phyloP scores from a whole-genome alignment of 2,797 vertebrate species.

The Bothrops alternatus region DNA sequence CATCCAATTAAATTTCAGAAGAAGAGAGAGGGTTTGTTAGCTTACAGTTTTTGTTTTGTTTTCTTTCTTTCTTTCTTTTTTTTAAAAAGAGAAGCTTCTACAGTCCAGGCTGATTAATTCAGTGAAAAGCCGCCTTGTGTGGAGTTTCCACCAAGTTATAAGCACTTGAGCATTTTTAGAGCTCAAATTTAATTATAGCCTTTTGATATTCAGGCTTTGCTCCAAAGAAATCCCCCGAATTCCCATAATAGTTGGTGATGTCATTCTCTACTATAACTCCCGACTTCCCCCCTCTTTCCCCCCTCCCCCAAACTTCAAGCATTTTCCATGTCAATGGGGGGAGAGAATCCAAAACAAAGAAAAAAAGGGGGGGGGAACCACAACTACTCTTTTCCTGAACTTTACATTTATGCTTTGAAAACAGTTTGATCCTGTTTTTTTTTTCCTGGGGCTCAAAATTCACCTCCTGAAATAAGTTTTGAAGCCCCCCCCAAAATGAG shows the following conservation, averaged over 20 bases:
- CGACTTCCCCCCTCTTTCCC: slow-evolving; percentile 40
- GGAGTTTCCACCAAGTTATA: slow-evolving; percentile 79
- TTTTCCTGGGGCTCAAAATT: slow-evolving; percentile 30
- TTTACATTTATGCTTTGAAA: slow-evolving; percentile 64
- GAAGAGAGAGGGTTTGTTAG: slow-evolving; percentile 62
- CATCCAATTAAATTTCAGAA: slow-evolving; percentile 81
- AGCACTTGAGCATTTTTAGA: slow-evolving; percentile 87
- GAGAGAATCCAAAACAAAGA: background rate
- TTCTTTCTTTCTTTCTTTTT: background rate
- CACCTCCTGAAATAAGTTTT: slow-evolving; percentile 46
- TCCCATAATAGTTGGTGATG: slow-evolving; percentile 90
- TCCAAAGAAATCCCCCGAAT: slow-evolving; percentile 85
- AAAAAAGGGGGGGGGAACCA: slow-evolving; percentile 9
- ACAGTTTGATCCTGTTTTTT: slow-evolving; percentile 53
- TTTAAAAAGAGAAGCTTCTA: slow-evolving; percentile 76
- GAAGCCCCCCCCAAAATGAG: slow-evolving; percentile 60
- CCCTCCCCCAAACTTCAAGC: slow-evolving; percentile 66
- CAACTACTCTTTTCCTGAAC: background rate
- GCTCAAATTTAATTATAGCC: slow-evolving; percentile 91
- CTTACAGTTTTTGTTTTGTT: slow-evolving; percentile 64
- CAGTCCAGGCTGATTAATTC: slow-evolving; percentile 84
- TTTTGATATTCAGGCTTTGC: slow-evolving; percentile 82
- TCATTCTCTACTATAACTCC: slow-evolving; percentile 83
- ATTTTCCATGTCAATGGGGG: slow-evolving; percentile 82
- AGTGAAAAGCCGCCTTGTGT: slow-evolving; percentile 79